phyloP scores from a whole-genome alignment of 2,888 invertebrate genomes.

The Pterobdella sp. region DNA sequence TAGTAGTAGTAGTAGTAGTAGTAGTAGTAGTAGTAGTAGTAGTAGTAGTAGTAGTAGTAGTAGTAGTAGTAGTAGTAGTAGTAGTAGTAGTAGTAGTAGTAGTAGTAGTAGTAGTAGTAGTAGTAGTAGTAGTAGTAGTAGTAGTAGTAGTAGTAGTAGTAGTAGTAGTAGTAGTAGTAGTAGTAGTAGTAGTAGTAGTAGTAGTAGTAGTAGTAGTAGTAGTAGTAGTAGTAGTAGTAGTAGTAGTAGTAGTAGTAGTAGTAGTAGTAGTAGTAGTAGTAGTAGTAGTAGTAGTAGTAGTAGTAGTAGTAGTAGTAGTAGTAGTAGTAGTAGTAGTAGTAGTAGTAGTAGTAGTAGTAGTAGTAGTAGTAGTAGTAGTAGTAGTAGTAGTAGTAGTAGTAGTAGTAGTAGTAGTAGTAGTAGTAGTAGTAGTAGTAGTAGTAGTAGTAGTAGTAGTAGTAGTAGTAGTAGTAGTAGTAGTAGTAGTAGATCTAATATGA shows the following conservation, averaged over 20 bases:
- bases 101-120: background rate
- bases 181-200: slow-evolving; percentile 25
- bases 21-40: slow-evolving; percentile 22
- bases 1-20: slow-evolving; percentile 25
- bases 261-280: slow-evolving; percentile 27
- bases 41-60: slow-evolving; percentile 25
- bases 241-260: slow-evolving; percentile 28
- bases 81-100: slow-evolving; percentile 29
- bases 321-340: slow-evolving; percentile 27
- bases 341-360: slow-evolving; percentile 27
- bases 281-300: slow-evolving; percentile 27
- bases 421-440: slow-evolving; percentile 21
- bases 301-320: slow-evolving; percentile 26
- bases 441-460: background rate
- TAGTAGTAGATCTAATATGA: background rate
- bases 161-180: background rate
- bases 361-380: slow-evolving; percentile 26
- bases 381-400: slow-evolving; percentile 27
- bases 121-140: slow-evolving; percentile 16
- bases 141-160: slow-evolving; percentile 22
- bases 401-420: slow-evolving; percentile 24
- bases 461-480: background rate
- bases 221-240: slow-evolving; percentile 30
- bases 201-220: slow-evolving; percentile 30
- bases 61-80: slow-evolving; percentile 30